Evolutionary conservation across 2,113 vertebrate species (phyloP).

Genomic region (Brachypodius melanocephalos): DNA sequence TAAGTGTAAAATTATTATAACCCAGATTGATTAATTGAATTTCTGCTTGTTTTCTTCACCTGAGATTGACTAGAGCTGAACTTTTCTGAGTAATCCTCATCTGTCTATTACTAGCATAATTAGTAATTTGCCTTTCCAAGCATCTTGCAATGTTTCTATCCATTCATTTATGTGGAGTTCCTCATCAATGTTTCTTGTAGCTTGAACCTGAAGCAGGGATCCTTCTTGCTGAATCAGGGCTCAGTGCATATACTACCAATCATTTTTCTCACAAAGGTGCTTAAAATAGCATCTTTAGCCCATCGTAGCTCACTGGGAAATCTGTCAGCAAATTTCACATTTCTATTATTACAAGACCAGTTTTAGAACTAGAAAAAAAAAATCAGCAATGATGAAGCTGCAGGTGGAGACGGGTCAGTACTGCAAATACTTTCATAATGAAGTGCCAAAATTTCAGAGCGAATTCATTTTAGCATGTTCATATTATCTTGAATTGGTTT

Average conservation of each 20-base stretch:
- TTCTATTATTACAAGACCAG: conserved; percentile 44
- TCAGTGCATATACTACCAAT: background rate
- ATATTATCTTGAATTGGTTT: background rate
- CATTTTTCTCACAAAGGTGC: background rate
- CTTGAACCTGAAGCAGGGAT: background rate
- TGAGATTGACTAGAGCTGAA: background rate
- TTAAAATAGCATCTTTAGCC: conserved; percentile 50
- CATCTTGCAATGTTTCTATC: background rate
- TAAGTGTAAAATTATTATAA: background rate
- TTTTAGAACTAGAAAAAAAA: conserved; percentile 1
- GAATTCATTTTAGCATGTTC: background rate
- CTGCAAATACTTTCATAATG: background rate
- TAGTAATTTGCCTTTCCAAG: background rate
- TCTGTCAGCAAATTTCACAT: conserved; percentile 44
- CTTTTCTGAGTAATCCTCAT: background rate
- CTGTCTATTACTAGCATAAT: background rate
- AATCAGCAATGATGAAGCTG: background rate
- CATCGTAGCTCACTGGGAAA: conserved; percentile 10
- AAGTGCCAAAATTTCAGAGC: background rate
- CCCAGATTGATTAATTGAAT: background rate
- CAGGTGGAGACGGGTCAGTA: background rate
- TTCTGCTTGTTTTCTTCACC: background rate
- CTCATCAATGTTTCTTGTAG: background rate
- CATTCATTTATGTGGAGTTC: background rate
- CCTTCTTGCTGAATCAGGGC: conserved; percentile 38